These are phyloP conservation scores for Phymatocera aterrima DNA, from an alignment of 2,888 invertebrate genomes.

Conservation along the genomic window DNA sequence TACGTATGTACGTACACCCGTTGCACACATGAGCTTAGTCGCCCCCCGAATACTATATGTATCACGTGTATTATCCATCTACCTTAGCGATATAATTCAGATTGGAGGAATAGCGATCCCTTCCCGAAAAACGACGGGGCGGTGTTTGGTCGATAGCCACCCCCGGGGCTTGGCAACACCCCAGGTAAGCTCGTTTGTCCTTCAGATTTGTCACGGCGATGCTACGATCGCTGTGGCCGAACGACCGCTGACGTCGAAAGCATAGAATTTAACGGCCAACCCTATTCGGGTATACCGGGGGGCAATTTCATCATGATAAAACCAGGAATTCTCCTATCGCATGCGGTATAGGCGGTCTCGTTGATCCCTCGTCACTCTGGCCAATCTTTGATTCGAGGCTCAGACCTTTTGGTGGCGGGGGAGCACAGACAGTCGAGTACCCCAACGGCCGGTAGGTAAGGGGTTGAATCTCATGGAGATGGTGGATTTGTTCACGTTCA, in stretches of 20 bases:
- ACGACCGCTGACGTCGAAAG: slow-evolving; percentile 30
- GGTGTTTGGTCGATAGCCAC: slow-evolving; percentile 70
- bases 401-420: background rate
- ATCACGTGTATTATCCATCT: background rate
- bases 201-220: slow-evolving; percentile 46
- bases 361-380: slow-evolving; percentile 25
- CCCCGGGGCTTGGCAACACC: slow-evolving; percentile 67
- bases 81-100: slow-evolving; percentile 23
- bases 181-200: slow-evolving; percentile 53
- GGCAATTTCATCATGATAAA: background rate
- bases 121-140: slow-evolving; percentile 49
- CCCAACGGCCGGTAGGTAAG: background rate
- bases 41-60: no score
- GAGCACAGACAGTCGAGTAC: background rate
- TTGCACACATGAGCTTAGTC: no score
- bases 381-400: slow-evolving; percentile 14
- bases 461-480: background rate
- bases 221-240: slow-evolving; percentile 16
- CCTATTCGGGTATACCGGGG: background rate
- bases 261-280: slow-evolving; percentile 1
- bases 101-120: slow-evolving; percentile 12
- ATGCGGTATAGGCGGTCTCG: background rate
- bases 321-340: background rate
- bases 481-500: no score
- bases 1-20: background rate